Base-by-base conservation (phyloP, 2,888 invertebrate genomes). In the Dolichomitus sp. region DNA sequence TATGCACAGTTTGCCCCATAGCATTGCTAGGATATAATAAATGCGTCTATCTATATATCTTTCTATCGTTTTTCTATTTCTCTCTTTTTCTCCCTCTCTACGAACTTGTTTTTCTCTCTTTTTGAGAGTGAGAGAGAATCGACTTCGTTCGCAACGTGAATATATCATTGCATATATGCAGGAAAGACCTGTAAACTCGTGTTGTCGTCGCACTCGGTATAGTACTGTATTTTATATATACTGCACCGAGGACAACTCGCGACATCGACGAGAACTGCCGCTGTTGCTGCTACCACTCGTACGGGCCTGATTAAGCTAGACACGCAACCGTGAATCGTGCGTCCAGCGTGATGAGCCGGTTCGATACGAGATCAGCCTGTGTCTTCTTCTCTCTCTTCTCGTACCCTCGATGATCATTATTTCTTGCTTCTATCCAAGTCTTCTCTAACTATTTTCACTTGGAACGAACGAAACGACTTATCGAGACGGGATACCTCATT, bases 301-400 rank as follows among this genome's bases (percentile, higher is more conserved):
- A 50, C 17, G 72, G 45, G 33, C 27, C 57, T 69, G 68, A 66
- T 59, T 69, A 76, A 68, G 65, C 70, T 63, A 30, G 78, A 78
- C 78, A 78, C 77, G 77, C 77, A 78, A 70, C 52, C 63, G 63
- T 65, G 70, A 65, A 78, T 78, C 78, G 70, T 70, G 70, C 63
- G 70, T 61, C 23, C 33, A 78, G 78, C 54, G 54, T 33, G 70
- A 78, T 78, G 78, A 78, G 78, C 70, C 78, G 78, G 70, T 78
- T 70, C 63, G 70, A 78, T 65, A 76, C 52, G 42, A 75, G 45
- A 68, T 59, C 66, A 45, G 76, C 59, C 33, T 54, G 17, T 37
- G 9, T 57, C 0, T n/a, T 23, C 17, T 33, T 27, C 27, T 54
- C 14, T 42, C 57, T 54, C 23, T 17, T 70, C 33, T 23, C n/a